Conservation (phyloP, 2,888 invertebrate genomes). For the Pammene fasciana region DNA sequence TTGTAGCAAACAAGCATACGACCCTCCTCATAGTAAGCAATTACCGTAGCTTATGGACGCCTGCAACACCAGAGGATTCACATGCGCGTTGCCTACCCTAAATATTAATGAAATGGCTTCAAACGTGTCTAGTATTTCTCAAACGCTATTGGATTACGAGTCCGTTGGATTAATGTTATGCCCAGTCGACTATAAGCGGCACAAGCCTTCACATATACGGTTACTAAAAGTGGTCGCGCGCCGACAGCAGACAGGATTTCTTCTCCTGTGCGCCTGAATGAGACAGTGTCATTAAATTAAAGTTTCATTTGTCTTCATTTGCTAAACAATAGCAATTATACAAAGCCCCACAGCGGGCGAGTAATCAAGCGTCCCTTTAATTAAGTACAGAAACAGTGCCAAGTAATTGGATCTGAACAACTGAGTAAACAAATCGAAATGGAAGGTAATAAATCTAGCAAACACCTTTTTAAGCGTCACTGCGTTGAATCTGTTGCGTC, state of each 20-base stretch:
- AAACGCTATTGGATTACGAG: neutral
- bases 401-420: constrained; percentile 84
- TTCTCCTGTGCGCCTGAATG: constrained; percentile 73
- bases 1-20: too few relatives aligned
- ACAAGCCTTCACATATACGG: constrained; percentile 59
- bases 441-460: constrained; percentile 81
- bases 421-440: constrained; percentile 84
- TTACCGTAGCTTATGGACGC: too few relatives aligned
- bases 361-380: constrained; percentile 84
- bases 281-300: constrained; percentile 83
- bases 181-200: neutral
- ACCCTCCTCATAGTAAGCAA: too few relatives aligned
- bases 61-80: too few relatives aligned
- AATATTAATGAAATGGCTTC: too few relatives aligned
- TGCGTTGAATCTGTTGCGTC: constrained; percentile 60
- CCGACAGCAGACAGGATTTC: constrained; percentile 59
- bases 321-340: constrained; percentile 84
- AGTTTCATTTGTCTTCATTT: constrained; percentile 84
- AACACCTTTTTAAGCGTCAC: constrained; percentile 78
- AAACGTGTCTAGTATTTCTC: neutral
- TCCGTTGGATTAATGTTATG: neutral
- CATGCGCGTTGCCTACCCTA: too few relatives aligned
- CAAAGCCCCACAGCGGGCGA: constrained; percentile 82
- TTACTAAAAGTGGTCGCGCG: constrained; percentile 58
- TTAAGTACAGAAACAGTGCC: constrained; percentile 84